These are phyloP conservation scores for Proteles cristata DNA, from an alignment of 2,113 vertebrate genomes.

Conservation along the genomic window DNA sequence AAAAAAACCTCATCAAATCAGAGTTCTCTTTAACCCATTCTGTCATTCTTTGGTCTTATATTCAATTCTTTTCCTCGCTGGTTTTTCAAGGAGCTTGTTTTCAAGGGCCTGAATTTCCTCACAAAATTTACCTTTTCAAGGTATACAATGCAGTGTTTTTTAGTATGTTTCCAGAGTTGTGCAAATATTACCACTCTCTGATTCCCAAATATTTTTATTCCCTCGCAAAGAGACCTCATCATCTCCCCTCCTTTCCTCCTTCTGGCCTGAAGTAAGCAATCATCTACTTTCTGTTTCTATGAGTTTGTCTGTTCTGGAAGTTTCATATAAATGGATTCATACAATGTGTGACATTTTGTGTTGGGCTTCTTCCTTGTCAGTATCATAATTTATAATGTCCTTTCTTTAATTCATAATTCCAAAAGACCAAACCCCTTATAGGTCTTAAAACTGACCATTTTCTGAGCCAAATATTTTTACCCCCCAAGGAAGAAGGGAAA, in stretches of 20 bases:
- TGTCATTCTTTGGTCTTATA: neutral
- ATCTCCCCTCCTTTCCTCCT: accelerated
- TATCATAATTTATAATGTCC: neutral
- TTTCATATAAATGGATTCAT: neutral
- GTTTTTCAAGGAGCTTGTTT: neutral
- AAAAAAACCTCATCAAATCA: neutral
- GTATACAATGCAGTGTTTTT: neutral
- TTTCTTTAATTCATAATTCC: neutral
- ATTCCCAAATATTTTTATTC: neutral
- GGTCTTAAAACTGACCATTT: neutral
- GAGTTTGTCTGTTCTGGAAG: neutral
- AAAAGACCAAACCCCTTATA: neutral
- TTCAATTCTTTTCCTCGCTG: neutral
- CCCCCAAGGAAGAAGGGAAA: neutral
- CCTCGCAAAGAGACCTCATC: neutral
- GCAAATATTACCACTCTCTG: neutral
- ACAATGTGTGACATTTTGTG: neutral
- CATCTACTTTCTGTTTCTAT: neutral
- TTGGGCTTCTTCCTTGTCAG: neutral
- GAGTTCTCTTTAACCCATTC: neutral
- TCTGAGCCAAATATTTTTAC: neutral
- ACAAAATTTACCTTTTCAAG: neutral
- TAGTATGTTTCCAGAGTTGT: neutral
- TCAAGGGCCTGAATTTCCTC: neutral
- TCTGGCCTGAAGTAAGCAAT: neutral